Evolutionary conservation across 1,140 invertebrate genomes (phyloP).

Genomic region (Leptinotarsa undecemlineata): DNA sequence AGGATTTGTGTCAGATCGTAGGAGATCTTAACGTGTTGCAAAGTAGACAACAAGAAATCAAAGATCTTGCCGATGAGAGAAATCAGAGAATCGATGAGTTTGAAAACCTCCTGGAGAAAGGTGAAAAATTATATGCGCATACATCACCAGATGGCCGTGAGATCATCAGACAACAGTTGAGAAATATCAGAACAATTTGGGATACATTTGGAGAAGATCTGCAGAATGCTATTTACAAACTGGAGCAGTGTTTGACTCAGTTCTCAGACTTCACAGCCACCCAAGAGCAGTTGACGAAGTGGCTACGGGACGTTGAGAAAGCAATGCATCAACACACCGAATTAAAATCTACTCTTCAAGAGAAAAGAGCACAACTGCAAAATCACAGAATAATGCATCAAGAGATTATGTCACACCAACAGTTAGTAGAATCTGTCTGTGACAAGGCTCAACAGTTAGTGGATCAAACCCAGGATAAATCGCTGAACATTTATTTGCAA

Average conservation of each 20-base stretch:
- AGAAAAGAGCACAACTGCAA: slow-evolving; percentile 91
- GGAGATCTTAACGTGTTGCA: slow-evolving; percentile 85
- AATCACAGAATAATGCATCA: slow-evolving; percentile 95
- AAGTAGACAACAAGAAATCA: slow-evolving; percentile 81
- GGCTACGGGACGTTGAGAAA: slow-evolving; percentile 88
- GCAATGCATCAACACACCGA: slow-evolving; percentile 91
- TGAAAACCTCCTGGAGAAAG: slow-evolving; percentile 83
- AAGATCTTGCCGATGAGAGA: slow-evolving; percentile 78
- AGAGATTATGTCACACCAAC: slow-evolving; percentile 91
- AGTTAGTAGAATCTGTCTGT: slow-evolving; percentile 85
- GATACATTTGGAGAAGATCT: slow-evolving; percentile 84
- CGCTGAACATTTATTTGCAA: slow-evolving; percentile 81
- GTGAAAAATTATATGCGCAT: slow-evolving; percentile 89
- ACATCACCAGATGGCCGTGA: slow-evolving; percentile 93
- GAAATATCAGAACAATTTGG: slow-evolving; percentile 82
- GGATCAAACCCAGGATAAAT: slow-evolving; percentile 85
- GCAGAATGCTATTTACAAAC: slow-evolving; percentile 74
- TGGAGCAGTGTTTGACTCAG: slow-evolving; percentile 87
- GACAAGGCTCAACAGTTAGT: slow-evolving; percentile 89
- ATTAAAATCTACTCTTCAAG: slow-evolving; percentile 86
- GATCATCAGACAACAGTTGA: slow-evolving; percentile 85
- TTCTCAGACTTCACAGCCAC: slow-evolving; percentile 86
- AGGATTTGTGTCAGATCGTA: slow-evolving; percentile 80
- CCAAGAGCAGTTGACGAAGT: slow-evolving; percentile 90
- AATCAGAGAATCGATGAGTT: slow-evolving; percentile 81